phyloP scores from a whole-genome alignment of 2,888 invertebrate genomes.

The Dicroscelio sp. region DNA sequence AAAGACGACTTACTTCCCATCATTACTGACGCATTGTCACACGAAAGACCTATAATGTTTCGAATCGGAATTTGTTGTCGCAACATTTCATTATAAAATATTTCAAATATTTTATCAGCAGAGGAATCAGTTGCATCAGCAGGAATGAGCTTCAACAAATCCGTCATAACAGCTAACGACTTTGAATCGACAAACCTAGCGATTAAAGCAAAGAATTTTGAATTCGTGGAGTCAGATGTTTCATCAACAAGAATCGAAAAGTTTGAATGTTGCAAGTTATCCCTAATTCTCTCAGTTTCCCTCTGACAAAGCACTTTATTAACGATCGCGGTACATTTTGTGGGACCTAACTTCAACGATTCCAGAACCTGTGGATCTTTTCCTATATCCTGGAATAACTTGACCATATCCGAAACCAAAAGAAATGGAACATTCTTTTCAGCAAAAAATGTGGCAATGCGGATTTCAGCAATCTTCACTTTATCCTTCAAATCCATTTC shows the following conservation, averaged over 20 bases:
- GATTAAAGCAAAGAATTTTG: background rate
- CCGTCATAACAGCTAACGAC: background rate
- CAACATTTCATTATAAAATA: background rate
- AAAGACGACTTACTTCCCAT: background rate
- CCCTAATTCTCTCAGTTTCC: background rate
- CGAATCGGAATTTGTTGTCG: slow-evolving; percentile 3
- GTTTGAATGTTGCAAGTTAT: background rate
- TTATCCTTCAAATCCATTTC: background rate
- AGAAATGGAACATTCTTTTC: background rate
- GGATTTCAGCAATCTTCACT: background rate
- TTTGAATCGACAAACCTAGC: background rate
- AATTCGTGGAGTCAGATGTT: slow-evolving; percentile 7
- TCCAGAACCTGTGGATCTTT: background rate
- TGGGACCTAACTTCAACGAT: background rate
- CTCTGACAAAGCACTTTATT: background rate
- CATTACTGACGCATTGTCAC: slow-evolving; percentile 20
- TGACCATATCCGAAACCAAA: background rate
- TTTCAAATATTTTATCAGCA: background rate
- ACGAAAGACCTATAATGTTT: slow-evolving; percentile 1
- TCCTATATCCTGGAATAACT: background rate
- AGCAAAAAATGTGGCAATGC: background rate
- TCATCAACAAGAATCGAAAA: background rate
- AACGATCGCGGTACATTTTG: background rate
- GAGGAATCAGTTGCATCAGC: background rate
- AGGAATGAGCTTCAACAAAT: background rate